Evolutionary conservation across 1,140 invertebrate species (phyloP).

Genomic region (Scylla paramamosain): DNA sequence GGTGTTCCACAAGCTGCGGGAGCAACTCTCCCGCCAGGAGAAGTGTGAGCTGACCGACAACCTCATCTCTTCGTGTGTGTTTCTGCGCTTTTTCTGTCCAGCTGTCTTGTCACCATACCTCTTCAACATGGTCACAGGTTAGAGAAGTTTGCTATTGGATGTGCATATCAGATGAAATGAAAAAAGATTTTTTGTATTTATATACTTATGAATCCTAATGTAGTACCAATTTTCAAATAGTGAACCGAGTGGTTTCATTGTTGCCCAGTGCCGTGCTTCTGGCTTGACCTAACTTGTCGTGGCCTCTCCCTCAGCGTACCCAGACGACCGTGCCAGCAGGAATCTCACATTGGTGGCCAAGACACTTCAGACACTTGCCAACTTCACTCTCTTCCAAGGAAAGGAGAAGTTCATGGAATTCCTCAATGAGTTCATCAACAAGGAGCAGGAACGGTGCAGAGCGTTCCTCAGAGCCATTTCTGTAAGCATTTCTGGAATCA

Average conservation of each 20-base stretch:
- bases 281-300: too few species aligned
- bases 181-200: too few species aligned
- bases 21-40: conserved; percentile 87
- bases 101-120: conserved; percentile 97
- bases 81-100: conserved; percentile 93
- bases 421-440: conserved; percentile 95
- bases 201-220: too few species aligned
- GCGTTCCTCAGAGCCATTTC: conserved; percentile 93
- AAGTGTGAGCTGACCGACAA: conserved; percentile 94
- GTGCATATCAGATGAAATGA: neutral
- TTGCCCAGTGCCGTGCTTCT: too few species aligned
- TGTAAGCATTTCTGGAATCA: conserved; percentile 78
- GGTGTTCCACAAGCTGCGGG: conserved; percentile 92
- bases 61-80: conserved; percentile 96
- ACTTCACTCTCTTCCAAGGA: conserved; percentile 96
- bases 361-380: conserved; percentile 94
- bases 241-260: too few species aligned
- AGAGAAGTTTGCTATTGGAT: neutral
- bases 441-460: conserved; percentile 94
- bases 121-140: conserved; percentile 93
- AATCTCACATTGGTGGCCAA: conserved; percentile 97
- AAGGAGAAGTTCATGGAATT: conserved; percentile 99
- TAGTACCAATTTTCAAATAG: too few species aligned
- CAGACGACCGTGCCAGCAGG: conserved; percentile 93
- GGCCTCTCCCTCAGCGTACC: conserved; percentile 84